These are phyloP conservation scores for Equus przewalskii DNA, from an alignment of 2,113 vertebrate species.

Conservation along the genomic window DNA sequence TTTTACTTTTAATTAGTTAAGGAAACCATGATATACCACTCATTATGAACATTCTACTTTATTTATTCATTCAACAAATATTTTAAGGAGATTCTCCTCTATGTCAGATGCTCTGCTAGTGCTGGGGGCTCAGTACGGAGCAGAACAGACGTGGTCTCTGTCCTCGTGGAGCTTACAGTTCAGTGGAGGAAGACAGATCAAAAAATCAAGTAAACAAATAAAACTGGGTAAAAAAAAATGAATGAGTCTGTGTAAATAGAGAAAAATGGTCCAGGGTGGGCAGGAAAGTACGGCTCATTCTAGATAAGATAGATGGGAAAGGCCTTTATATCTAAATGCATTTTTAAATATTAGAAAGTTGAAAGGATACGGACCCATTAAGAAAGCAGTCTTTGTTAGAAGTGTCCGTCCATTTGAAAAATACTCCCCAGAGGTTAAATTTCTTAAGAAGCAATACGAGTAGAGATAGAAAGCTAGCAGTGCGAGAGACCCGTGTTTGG, in stretches of 20 bases:
- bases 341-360: conserved; percentile 18
- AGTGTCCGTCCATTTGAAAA: conserved; percentile 26
- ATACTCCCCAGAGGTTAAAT: not conserved
- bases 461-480: not conserved
- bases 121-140: not conserved
- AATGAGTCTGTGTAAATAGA: not conserved
- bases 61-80: not conserved
- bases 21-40: not conserved
- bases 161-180: not conserved
- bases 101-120: not conserved
- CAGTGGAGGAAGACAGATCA: not conserved
- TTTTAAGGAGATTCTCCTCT: not conserved
- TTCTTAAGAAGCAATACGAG: not conserved
- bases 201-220: not conserved
- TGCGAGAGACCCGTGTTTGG: not conserved
- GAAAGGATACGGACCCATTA: not conserved
- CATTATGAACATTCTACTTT: not conserved
- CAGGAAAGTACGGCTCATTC: not conserved
- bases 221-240: not conserved
- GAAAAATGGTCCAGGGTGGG: not conserved
- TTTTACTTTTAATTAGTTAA: not conserved
- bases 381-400: not conserved
- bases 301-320: not conserved
- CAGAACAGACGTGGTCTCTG: not conserved
- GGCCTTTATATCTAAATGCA: not conserved